Evolutionary conservation across 2,888 invertebrate genomes (phyloP).

Genomic region (Drosophila nr. perissopoda): DNA sequence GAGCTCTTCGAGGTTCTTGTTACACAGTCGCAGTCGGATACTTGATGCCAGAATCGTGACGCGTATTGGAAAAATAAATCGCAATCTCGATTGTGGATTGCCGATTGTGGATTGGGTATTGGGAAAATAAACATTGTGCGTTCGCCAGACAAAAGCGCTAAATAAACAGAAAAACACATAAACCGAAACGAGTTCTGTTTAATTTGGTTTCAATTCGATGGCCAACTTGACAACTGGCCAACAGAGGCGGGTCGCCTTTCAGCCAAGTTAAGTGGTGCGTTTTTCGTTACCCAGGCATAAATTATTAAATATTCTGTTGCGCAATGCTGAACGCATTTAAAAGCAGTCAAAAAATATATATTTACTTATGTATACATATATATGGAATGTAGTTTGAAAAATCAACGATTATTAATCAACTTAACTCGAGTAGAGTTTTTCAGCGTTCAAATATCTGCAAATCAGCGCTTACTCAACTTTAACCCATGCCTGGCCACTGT

Average conservation of each 20-base stretch:
- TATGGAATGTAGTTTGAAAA: background rate
- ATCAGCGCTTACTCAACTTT: background rate
- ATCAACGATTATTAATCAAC: background rate
- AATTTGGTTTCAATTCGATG: conserved; percentile 25
- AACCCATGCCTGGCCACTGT: background rate
- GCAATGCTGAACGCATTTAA: background rate
- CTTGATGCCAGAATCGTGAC: conserved; percentile 68
- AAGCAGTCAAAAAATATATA: background rate
- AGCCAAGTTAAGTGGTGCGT: conserved; percentile 38
- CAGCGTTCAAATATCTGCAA: background rate
- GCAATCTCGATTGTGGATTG: background rate
- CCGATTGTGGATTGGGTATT: background rate
- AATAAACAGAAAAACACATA: conserved; percentile 38
- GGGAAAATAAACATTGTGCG: conserved; percentile 63
- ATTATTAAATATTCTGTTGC: conserved; percentile 4
- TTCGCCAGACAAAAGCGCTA: conserved; percentile 43
- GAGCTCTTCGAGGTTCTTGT: conserved; percentile 8
- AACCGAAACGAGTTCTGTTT: conserved; percentile 61
- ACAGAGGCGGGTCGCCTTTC: conserved; percentile 12
- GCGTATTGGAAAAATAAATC: conserved; percentile 63
- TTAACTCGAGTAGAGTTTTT: background rate
- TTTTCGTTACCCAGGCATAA: conserved; percentile 8
- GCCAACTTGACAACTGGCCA: conserved; percentile 18
- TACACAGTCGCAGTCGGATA: conserved; percentile 40
- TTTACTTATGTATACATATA: background rate